Base-by-base conservation (phyloP, 1,140 invertebrate species). In the Bombus picipes region DNA sequence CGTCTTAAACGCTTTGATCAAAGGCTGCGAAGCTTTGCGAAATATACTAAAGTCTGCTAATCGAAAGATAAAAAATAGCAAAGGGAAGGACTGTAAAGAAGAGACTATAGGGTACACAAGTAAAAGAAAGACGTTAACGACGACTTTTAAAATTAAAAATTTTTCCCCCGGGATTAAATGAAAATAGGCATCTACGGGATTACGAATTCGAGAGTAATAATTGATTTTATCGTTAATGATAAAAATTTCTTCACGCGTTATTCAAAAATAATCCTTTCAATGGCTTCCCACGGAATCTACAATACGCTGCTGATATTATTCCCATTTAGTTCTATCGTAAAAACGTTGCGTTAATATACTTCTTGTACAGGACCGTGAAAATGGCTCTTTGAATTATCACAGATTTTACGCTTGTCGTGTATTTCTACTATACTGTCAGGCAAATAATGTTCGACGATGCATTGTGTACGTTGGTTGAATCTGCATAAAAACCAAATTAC, bases 401-500 rank as follows among this genome's bases (percentile, higher is more conserved):
- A 59, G 25, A 28, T 34, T 13, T 22, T 10, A 3, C 9, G 39
- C 5, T 13, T 22, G 32, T 53, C 47, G 53, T 32, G 37, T 72
- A 47, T 70, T 59, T 84, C 79, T 84, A 32, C 18, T 62, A 2
- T n/a, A 12, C 53, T 5, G 3, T 1, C n/a, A n/a, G 25, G 37
- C 47, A 66, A 71, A 84, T 47, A n/a, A 41, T 18, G n/a, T 84
- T 84, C 65, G n/a, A 78, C 47, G 37, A 43, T 62, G 39, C 72
- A 43, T 53, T 22, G 4, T 39, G 5, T 34, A 59, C 66, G 66
- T 59, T 34, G 25, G 22, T 53, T n/a, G 53, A 65, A 79, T 84
- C 71, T 79, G 39, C 75, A 71, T 79, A 71, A 84, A 84, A 70
- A 62, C 25, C 12, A 32, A 39, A 71, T 83, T 78, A 47, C 65